A percentile compares a stretch with the other conserved stretches of the same genome.
phyloP scores from a whole-genome alignment of 1,140 invertebrate genomes.

The Vanessa tameamea region DNA sequence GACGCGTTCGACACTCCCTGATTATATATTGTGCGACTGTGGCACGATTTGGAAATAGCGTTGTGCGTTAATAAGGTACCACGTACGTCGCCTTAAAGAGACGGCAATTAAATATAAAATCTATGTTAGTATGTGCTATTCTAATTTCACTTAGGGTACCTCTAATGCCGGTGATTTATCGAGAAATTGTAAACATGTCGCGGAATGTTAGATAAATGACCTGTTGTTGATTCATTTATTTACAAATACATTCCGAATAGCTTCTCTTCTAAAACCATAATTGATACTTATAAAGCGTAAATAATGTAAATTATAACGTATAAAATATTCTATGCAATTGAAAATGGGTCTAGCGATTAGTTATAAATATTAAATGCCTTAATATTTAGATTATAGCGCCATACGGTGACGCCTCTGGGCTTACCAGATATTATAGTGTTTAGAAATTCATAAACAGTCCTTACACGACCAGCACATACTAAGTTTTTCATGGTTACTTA shows the following conservation, averaged over 20 bases:
- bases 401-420: background rate
- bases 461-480: background rate
- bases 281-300: too few relatives aligned
- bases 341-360: background rate
- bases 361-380: slow-evolving; percentile 11
- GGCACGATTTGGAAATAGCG: slow-evolving; percentile 20
- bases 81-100: too few relatives aligned
- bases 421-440: background rate
- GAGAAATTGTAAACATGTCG: too few relatives aligned
- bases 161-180: too few relatives aligned
- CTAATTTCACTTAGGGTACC: too few relatives aligned
- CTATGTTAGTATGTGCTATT: too few relatives aligned
- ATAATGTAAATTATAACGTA: background rate
- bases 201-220: too few relatives aligned
- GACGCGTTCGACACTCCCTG: slow-evolving; percentile 41
- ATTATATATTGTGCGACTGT: slow-evolving; percentile 36
- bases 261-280: too few relatives aligned
- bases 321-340: background rate
- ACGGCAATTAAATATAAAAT: too few relatives aligned
- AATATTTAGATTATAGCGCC: background rate
- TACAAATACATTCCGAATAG: too few relatives aligned
- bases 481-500: background rate
- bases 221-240: too few relatives aligned
- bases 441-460: slow-evolving; percentile 4
- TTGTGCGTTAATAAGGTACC: background rate